Evolutionary conservation across 2,797 vertebrate genomes (phyloP), one percentile per base, ranked within the genome.

Genomic region (Neosilurus hyrtlii): DNA sequence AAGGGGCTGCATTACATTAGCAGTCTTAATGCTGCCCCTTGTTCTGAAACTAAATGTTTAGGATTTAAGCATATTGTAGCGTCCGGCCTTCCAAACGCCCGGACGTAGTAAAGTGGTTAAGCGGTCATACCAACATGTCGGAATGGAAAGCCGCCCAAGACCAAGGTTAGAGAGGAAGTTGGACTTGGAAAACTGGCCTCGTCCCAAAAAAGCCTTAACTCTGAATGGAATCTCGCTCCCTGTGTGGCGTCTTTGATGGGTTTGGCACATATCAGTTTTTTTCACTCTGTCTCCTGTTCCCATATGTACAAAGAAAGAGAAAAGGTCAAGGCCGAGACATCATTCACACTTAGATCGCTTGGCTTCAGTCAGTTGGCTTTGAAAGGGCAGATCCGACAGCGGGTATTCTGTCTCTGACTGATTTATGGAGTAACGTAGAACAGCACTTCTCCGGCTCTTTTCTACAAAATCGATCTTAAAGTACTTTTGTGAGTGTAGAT

Each of bases 11-110:
- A 90, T 94, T 90, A 92, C 90, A 90, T 94, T 94, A 94, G 90
- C 91, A 93, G 93, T 91, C 91, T 92, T 95, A 94, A 94, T 94
- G 92, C 92, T 91, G 91, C 92, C 90, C 90, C 93, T 93, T 93
- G 93, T 94, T 94, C 93, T 92, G 91, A 92, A 91, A 93, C 89
- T 93, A 90, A 84, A 94, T 94, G 92, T 93, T 94, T 91, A 89
- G 91, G 93, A 93, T 94, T 92, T 93, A 93, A 91, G 90, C 89
- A 43, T 4, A 43, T 4, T 8, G 1, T 56, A 26, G 35, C 20
- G 18, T 72, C 91, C 89, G 87, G 88, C 85, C 88, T 59, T 61
- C 76, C 78, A 16, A 74, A 26, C 5, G 83, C 54, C 83, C 78
- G 49, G 61, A 68, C 83, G 18, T 82, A 87, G 88, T 90, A 73